phyloP scores from a whole-genome alignment of 2,113 vertebrate genomes.

The Syrmaticus mikado region DNA sequence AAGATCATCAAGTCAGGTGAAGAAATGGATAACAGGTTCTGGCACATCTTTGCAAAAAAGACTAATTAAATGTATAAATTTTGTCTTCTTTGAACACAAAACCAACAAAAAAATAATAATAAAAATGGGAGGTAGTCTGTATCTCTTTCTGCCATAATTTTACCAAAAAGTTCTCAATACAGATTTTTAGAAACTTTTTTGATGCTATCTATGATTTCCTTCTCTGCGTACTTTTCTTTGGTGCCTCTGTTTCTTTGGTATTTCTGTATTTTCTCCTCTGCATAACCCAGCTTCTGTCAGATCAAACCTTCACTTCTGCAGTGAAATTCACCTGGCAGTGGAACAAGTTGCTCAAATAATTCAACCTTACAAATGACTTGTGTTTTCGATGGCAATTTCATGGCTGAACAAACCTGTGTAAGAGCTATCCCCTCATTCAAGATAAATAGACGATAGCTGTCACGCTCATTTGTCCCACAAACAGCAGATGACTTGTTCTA shows the following conservation, averaged over 20 bases:
- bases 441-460: not conserved
- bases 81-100: not conserved
- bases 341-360: not conserved
- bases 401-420: not conserved
- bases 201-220: not conserved
- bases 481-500: not conserved
- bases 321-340: not conserved
- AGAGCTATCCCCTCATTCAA: not conserved
- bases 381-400: not conserved
- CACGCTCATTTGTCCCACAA: not conserved
- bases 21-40: not conserved
- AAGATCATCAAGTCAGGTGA: not conserved
- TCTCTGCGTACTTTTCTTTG: not conserved
- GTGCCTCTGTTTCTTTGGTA: not conserved
- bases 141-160: not conserved
- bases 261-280: not conserved
- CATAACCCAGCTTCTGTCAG: not conserved
- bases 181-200: not conserved
- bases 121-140: not conserved
- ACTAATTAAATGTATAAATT: not conserved
- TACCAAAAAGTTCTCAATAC: not conserved
- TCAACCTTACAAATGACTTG: not conserved
- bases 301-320: fast-evolving
- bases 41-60: not conserved
- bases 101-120: not conserved